phyloP scores from a whole-genome alignment of 2,888 invertebrate genomes.

The Drosophila bunnanda region DNA sequence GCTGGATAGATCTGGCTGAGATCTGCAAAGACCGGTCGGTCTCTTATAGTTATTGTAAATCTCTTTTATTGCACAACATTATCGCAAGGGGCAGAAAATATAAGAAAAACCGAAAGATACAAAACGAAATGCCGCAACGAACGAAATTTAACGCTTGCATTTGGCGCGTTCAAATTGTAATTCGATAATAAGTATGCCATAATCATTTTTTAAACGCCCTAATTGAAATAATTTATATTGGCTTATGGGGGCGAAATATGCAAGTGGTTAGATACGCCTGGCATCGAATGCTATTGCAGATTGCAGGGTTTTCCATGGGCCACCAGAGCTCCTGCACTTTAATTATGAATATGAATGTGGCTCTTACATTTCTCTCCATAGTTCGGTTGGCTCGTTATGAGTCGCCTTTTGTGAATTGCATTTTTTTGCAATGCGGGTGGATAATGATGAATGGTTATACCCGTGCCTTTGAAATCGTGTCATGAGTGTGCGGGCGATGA shows the following conservation, averaged over 20 bases:
- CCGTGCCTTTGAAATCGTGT: conserved; percentile 25
- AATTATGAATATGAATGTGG: conserved; percentile 57
- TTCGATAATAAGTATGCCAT: conserved; percentile 72
- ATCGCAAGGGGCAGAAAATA: conserved; percentile 55
- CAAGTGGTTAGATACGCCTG: conserved; percentile 11
- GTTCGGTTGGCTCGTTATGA: not conserved
- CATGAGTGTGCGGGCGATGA: conserved; percentile 59
- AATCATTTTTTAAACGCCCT: conserved; percentile 78
- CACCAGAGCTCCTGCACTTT: conserved; percentile 58
- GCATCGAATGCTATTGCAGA: conserved; percentile 8
- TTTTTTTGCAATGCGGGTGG: conserved; percentile 71
- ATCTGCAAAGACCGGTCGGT: conserved; percentile 37
- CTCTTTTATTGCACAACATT: conserved; percentile 75
- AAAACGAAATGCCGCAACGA: conserved; percentile 43
- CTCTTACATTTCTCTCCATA: conserved; percentile 1
- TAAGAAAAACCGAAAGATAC: not conserved
- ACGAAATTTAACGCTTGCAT: conserved; percentile 58
- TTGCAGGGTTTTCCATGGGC: conserved; percentile 13
- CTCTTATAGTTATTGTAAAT: conserved; percentile 57
- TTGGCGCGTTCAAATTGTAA: conserved; percentile 66
- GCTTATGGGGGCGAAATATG: conserved; percentile 41
- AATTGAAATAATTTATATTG: conserved; percentile 74
- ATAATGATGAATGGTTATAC: conserved; percentile 51
- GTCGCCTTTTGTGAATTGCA: conserved; percentile 50
- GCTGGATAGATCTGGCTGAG: conserved; percentile 34